Base-by-base conservation (phyloP, 1,140 invertebrate species). In the Hestina assimilis region DNA sequence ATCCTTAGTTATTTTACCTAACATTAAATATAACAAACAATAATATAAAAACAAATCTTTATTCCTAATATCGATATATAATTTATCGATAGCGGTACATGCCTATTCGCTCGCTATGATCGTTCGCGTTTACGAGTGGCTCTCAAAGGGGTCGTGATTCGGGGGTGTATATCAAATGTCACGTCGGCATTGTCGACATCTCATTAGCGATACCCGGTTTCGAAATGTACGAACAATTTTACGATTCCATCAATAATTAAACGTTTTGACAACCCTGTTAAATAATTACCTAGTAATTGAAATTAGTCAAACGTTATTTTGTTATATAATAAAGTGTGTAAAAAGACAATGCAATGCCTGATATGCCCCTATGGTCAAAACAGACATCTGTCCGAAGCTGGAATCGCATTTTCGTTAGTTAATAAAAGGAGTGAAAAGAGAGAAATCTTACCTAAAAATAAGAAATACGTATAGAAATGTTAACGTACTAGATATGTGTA, bases 121-220 rank as follows among this genome's bases (percentile, higher is more conserved):
- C 45, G 14, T 4, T 52, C 50, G 51, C 51, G 51, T 23, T 26
- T 14, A 47, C 12, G 51, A 53, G 51, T 50, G 51, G 40, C 40
- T 53, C 40, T 42, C 38, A 53, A 53, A 42, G 51, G 51, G 51
- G 38, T 42, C 40, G 51, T 53, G 51, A 50, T 53, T 53, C 51
- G 40, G 40, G 51, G 40, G 51, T 50, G 47, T 53, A 53, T 53
- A 53, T 42, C 51, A 53, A 42, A 42, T 42, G 40, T 53, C 51
- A 43, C 40, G 38, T 40, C 51, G 51, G 43, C 51, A 53, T 53
- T 26, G 38, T 40, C 51, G 51, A 53, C 51, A 53, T 53, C 51
- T 53, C 51, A 53, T 53, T 53, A 53, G 51, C 51, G 51, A 53
- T 48, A 52, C 50, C 42, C 23, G 26, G 42, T 53, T 38, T 53